Evolutionary conservation across 2,113 vertebrate genomes (phyloP).

Genomic region (Bufo bufo): DNA sequence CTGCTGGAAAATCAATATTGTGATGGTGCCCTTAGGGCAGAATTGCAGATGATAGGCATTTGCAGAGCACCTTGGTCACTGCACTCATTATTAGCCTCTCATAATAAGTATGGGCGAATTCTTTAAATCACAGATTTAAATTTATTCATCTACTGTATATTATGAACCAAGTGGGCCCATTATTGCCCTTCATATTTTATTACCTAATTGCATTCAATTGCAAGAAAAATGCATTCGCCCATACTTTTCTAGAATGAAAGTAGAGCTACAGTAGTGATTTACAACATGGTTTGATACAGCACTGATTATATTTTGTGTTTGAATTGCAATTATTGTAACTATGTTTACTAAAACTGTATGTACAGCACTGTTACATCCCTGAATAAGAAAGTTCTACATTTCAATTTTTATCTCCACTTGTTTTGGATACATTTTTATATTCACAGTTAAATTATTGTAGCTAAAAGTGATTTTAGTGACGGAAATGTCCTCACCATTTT

Average conservation of each 20-base stretch:
- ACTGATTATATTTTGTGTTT: not conserved
- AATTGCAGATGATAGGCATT: slow-evolving; percentile 34
- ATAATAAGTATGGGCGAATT: slow-evolving; percentile 54
- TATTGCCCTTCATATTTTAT: not conserved
- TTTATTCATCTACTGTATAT: not conserved
- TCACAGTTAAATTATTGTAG: no score
- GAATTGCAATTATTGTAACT: not conserved
- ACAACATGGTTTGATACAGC: not conserved
- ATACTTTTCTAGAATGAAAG: not conserved
- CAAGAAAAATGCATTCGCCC: slow-evolving; percentile 9
- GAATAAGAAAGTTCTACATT: no score
- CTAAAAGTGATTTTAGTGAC: no score
- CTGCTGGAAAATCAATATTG: not conserved
- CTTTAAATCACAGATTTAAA: not conserved
- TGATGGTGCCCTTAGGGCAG: not conserved
- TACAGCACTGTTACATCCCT: not conserved
- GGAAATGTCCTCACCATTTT: no score
- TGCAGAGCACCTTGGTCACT: slow-evolving; percentile 44
- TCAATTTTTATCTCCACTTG: not conserved
- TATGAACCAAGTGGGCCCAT: not conserved
- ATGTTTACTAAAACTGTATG: not conserved
- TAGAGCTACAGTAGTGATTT: not conserved
- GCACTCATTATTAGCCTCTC: slow-evolving; percentile 28
- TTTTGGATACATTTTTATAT: no score
- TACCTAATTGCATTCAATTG: not conserved